Conservation (phyloP, 1,140 invertebrate species). For the Drosophila truncata region DNA sequence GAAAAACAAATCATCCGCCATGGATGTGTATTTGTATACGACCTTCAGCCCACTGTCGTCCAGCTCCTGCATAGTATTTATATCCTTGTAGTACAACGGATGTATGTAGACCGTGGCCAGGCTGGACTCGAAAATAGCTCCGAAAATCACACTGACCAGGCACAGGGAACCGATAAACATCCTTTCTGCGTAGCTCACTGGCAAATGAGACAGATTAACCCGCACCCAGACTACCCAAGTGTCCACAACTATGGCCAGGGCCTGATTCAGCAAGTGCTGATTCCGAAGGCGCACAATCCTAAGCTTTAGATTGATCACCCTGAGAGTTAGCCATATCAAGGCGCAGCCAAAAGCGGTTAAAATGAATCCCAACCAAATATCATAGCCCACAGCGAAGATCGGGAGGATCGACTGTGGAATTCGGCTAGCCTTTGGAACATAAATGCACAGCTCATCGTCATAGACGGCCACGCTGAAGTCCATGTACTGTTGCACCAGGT, state of each 20-base stretch:
- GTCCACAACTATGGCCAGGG: conserved; percentile 66
- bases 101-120: conserved; percentile 84
- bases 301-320: conserved; percentile 59
- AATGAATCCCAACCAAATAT: conserved; percentile 82
- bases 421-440: conserved; percentile 83
- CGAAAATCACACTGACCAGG: conserved; percentile 83
- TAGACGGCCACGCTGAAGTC: conserved; percentile 81
- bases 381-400: conserved; percentile 77
- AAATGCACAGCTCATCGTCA: conserved; percentile 85
- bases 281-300: conserved; percentile 24
- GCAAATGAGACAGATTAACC: conserved; percentile 63
- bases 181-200: conserved; percentile 67
- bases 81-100: conserved; percentile 84
- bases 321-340: conserved; percentile 62
- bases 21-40: conserved; percentile 81
- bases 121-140: conserved; percentile 83
- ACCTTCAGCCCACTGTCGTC: conserved; percentile 82
- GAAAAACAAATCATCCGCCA: conserved; percentile 83
- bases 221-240: conserved; percentile 81
- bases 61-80: conserved; percentile 84
- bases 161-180: conserved; percentile 79
- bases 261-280: conserved; percentile 46
- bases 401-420: conserved; percentile 85
- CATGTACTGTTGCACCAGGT: conserved; percentile 77
- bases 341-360: conserved; percentile 60